phyloP scores from a whole-genome alignment of 2,888 invertebrate genomes.

The Drosophila algonquin region DNA sequence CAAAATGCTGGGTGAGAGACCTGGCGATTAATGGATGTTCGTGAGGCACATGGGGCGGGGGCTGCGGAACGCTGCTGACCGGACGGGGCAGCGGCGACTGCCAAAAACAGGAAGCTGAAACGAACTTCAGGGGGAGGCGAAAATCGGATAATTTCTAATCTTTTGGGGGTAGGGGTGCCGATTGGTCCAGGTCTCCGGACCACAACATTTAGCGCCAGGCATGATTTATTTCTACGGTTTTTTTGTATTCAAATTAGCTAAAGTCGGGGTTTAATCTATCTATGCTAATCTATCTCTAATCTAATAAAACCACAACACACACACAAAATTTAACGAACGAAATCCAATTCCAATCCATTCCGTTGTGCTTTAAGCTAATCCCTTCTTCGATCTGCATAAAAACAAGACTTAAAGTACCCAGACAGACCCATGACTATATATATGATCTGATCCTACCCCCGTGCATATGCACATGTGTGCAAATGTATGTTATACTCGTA shows the following conservation, averaged over 20 bases:
- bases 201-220: not conserved
- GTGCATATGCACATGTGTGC: not conserved
- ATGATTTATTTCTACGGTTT: conserved; percentile 36
- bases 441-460: too few species aligned
- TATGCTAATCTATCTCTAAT: conserved; percentile 56
- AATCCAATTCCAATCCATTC: conserved; percentile 34
- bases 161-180: not conserved
- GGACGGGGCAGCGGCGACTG: not conserved
- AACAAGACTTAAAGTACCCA: too few species aligned
- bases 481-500: not conserved
- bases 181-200: not conserved
- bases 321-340: conserved; percentile 5
- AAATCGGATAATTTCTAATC: not conserved
- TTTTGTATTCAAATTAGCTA: conserved; percentile 63
- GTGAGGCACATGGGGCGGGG: conserved; percentile 1
- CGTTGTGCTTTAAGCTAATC: conserved; percentile 18
- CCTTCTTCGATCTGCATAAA: not conserved
- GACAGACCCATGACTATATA: too few species aligned
- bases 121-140: not conserved
- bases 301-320: conserved; percentile 36
- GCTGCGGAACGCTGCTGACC: not conserved
- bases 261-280: conserved; percentile 60
- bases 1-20: conserved; percentile 11
- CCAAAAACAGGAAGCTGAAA: not conserved
- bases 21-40: not conserved